Base-by-base conservation (phyloP, 2,888 invertebrate species). In the Phortica okadai region DNA sequence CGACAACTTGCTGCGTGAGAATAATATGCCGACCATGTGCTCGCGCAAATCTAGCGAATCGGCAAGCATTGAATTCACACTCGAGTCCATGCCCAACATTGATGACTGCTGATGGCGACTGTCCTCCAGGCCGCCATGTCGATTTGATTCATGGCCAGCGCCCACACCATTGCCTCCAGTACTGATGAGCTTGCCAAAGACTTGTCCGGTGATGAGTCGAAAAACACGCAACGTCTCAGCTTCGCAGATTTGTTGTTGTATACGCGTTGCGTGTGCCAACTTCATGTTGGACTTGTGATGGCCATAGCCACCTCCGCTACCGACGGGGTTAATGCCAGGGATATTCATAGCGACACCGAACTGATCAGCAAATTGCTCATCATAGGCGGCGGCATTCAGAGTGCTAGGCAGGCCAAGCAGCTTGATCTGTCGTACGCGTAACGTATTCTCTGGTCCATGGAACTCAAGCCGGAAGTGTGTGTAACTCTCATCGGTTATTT, bases 11-110 rank as follows among this genome's bases (percentile, higher is more conserved):
- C 97, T 97, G 72, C 98, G 94, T 76, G 97, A 97, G 91, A 98
- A 99, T 69, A 99, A 92, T 85, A 99, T 98, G 78, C 98, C 98
- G 66, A 98, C 98, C 94, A 99, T 97, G 90, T 98, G 98, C 89
- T 98, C 98, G 64, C 98, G 94, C 7, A 99, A 92, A 89, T 97
- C 97, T 70, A 95, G 93, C 41, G 93, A 93, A 77, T 92, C 92
- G 0, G 91, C 91, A 6, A 92, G 79, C 80, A 91, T 88, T 74
- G 79, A 91, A 84, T 80, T 90, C 76, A 76, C 89, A 86, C 88
- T 89, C 0, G 84, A 85, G 45, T 88, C 89, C 84, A 84, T 91
- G 56, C 82, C 83, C 25, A 82, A 76, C n/a, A 77, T 82, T 45
- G 82, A 82, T 54, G 70, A 70, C 21, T 66, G 64, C 69, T 82